Percentiles rank a stretch among this genome's conserved stretches.
phyloP scores from a whole-genome alignment of 2,113 vertebrate genomes.

The Pituophis catenifer region DNA sequence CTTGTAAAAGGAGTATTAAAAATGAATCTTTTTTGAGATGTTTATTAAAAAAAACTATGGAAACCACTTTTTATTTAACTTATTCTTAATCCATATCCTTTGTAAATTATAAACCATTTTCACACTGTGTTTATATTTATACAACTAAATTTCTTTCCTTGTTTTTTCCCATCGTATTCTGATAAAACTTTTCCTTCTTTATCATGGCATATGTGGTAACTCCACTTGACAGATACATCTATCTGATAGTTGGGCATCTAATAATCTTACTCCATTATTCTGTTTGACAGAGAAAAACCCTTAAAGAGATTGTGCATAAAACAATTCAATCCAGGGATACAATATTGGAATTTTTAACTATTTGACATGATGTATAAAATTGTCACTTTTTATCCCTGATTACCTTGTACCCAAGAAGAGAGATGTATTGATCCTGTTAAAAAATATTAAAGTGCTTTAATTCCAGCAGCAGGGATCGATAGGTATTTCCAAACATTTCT shows the following conservation, averaged over 20 bases:
- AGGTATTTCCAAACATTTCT: not conserved
- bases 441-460: slow-evolving; percentile 20
- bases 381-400: slow-evolving; percentile 33
- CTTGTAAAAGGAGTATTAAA: slow-evolving; percentile 34
- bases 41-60: slow-evolving; percentile 35
- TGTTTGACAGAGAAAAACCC: slow-evolving; percentile 43
- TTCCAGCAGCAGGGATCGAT: slow-evolving; percentile 27
- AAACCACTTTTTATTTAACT: slow-evolving; percentile 39
- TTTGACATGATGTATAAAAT: slow-evolving; percentile 35
- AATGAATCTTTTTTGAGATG: slow-evolving; percentile 20
- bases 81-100: slow-evolving; percentile 45
- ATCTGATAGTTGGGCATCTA: slow-evolving; percentile 35
- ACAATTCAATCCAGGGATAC: slow-evolving; percentile 40
- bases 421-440: slow-evolving; percentile 17
- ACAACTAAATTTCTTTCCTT: slow-evolving; percentile 37
- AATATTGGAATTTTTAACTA: slow-evolving; percentile 35
- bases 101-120: slow-evolving; percentile 48
- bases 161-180: slow-evolving; percentile 32
- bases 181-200: slow-evolving; percentile 23
- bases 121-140: slow-evolving; percentile 22
- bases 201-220: slow-evolving; percentile 15
- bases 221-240: slow-evolving; percentile 35
- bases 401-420: slow-evolving; percentile 12
- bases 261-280: slow-evolving; percentile 24
- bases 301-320: slow-evolving; percentile 6